Conservation (phyloP, 2,797 vertebrate genomes). For the Cercopithecus mitis region DNA sequence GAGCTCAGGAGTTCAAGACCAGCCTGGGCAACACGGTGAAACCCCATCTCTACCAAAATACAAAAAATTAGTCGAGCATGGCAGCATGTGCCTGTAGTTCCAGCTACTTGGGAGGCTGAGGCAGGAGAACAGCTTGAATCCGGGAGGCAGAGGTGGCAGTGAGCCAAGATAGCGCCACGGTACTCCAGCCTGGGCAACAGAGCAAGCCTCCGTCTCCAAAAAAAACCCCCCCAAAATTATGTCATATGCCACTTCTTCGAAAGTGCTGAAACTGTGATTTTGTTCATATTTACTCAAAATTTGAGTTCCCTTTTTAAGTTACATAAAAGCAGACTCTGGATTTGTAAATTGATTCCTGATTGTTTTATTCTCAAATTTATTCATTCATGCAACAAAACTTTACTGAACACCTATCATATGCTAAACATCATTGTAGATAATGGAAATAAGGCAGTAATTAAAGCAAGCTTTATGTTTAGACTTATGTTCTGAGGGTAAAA, state of each 20-base stretch:
- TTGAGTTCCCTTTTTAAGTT: background rate
- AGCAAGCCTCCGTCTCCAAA: background rate
- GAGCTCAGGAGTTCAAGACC: background rate
- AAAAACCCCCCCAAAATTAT: background rate
- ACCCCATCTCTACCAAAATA: background rate
- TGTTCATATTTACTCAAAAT: conserved; percentile 1
- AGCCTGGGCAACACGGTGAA: background rate
- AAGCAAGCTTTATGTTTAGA: background rate
- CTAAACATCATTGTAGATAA: background rate
- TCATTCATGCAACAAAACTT: background rate
- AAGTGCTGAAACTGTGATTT: background rate
- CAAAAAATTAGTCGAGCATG: background rate
- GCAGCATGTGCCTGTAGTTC: background rate
- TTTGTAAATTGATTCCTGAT: conserved; percentile 1
- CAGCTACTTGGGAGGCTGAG: background rate
- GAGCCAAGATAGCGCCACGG: background rate
- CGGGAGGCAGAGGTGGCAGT: background rate
- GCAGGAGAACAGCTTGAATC: background rate
- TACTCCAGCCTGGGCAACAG: background rate
- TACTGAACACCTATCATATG: background rate
- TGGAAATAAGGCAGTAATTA: background rate
- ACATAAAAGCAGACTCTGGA: background rate
- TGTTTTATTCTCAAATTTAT: background rate
- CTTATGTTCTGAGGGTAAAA: background rate
- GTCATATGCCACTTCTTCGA: background rate